Base-by-base conservation (phyloP, 2,888 invertebrate species). In the Leuctra nigra region DNA sequence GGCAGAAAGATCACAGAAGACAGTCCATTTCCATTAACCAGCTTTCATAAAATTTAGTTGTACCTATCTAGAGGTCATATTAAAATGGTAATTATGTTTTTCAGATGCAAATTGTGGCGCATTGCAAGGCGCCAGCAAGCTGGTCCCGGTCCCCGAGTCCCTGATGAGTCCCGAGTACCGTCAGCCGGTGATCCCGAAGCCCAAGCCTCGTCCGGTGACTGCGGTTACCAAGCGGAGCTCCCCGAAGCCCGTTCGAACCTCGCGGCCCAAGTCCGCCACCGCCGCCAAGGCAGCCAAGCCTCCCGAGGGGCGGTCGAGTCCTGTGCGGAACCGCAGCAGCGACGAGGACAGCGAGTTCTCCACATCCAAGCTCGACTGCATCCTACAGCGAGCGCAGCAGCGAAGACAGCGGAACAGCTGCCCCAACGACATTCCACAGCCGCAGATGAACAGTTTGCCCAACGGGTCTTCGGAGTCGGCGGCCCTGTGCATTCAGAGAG, bases 81-180 rank as follows among this genome's bases (percentile, higher is more conserved):
- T n/a, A n/a, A n/a, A n/a, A n/a, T n/a, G n/a, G n/a, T n/a, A n/a
- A n/a, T n/a, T n/a, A n/a, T n/a, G n/a, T n/a, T 29, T 11, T 11
- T 29, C 33, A 50, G 50, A 50, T 13, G 35, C 35, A 2, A 50
- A n/a, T 18, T 50, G 35, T 9, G 55, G 55, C 29, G 55, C 88
- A 0, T 70, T 91, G 58, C 86, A 87, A 67, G 87, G 90, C 9
- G 86, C 90, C 9, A 88, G 89, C 0, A 91, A 90, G 73, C 84
- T 91, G 77, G 87, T 91, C 0, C 91, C 91, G 1, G 91, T 91
- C 24, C 91, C 91, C 0, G 91, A 91, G 69, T 87, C 89, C 0
- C 74, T 91, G 1, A 89, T 90, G 86, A 90, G 90, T 67, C 90
- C 88, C 0, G 89, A 89, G 69, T 86, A 85, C 69, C 80, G 73